Conservation (phyloP, 2,113 vertebrate genomes). For the Pelecanoides urinatrix region DNA sequence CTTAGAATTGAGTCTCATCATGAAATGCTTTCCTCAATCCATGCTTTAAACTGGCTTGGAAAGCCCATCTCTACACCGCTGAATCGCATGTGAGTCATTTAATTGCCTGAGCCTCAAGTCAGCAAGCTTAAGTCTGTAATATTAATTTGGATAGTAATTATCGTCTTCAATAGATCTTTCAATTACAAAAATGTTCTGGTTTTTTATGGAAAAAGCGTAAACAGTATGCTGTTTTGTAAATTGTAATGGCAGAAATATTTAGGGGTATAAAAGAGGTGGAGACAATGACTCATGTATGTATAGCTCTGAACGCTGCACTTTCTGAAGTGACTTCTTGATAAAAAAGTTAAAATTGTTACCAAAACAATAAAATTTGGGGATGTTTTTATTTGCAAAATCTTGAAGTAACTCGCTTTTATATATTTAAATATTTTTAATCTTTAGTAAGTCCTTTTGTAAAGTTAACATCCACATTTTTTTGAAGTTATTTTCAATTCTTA, state of each 20-base stretch:
- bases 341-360: background rate
- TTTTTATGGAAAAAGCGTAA: background rate
- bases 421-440: background rate
- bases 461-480: background rate
- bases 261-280: background rate
- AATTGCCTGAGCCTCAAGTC: background rate
- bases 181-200: background rate
- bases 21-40: background rate
- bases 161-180: background rate
- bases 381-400: background rate
- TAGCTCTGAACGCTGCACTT: background rate
- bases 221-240: background rate
- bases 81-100: background rate
- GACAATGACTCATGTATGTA: background rate
- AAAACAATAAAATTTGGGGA: background rate
- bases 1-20: background rate
- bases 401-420: background rate
- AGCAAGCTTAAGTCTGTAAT: background rate
- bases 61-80: background rate
- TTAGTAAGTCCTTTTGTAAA: background rate
- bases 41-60: background rate
- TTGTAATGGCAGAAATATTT: background rate
- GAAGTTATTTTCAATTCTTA: background rate
- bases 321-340: background rate
- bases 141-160: background rate